A percentile compares a stretch with the other conserved stretches of the same genome.
Conservation (phyloP, 2,113 vertebrate species). For the Boulengeromyrus knoepffleri region DNA sequence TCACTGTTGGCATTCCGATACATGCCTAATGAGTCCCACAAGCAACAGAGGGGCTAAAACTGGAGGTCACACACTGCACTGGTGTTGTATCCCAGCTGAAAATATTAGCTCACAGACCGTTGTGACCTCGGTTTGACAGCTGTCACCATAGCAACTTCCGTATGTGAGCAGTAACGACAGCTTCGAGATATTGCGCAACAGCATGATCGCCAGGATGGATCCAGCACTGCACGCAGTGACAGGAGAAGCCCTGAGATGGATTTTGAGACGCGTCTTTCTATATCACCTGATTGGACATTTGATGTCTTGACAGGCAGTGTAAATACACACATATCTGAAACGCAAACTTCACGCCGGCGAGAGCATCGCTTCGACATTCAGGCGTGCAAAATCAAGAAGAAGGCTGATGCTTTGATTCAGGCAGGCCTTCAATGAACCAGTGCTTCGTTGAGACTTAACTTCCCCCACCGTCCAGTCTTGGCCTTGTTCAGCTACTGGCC, state of each 20-base stretch:
- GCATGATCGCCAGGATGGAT: background rate
- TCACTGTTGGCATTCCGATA: slow-evolving; percentile 50
- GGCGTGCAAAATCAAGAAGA: background rate
- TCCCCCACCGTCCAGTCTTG: background rate
- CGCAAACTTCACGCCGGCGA: slow-evolving; percentile 19
- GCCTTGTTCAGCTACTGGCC: slow-evolving; percentile 6
- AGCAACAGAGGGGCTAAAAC: background rate
- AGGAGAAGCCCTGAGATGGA: background rate
- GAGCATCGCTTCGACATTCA: background rate
- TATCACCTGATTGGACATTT: slow-evolving; percentile 21
- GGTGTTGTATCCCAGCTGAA: background rate
- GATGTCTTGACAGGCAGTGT: background rate
- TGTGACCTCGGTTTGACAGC: background rate
- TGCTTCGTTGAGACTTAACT: background rate
- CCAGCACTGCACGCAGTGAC: background rate
- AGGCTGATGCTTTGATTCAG: background rate
- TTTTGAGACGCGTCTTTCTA: background rate
- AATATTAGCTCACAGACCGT: background rate
- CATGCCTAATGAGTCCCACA: slow-evolving; percentile 19
- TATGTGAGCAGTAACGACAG: background rate
- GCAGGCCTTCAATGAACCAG: background rate
- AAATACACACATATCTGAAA: slow-evolving; percentile 12
- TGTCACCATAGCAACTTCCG: background rate
- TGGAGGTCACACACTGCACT: background rate
- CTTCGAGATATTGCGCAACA: background rate